Evolutionary conservation across 2,888 invertebrate genomes (phyloP).

Genomic region (Hydriomena furcata): DNA sequence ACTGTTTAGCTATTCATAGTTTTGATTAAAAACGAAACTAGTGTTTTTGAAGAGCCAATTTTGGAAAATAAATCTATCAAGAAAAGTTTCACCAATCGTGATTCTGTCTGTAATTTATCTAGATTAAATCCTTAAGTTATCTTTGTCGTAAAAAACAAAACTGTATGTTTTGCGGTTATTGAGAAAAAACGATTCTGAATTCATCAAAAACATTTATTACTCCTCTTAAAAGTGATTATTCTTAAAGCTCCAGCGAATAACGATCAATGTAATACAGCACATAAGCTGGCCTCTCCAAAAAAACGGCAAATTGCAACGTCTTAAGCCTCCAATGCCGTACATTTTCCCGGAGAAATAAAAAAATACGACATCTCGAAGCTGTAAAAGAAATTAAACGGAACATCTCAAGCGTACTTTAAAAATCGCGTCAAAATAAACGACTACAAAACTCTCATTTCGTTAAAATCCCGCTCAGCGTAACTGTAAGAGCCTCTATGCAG

Average conservation of each 20-base stretch:
- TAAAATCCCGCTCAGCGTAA: slow-evolving; percentile 25
- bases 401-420: slow-evolving; percentile 26
- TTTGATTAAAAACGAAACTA: too few relatives aligned
- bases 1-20: too few relatives aligned
- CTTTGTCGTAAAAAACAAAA: too few relatives aligned
- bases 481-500: slow-evolving; percentile 18
- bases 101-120: too few relatives aligned
- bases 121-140: too few relatives aligned
- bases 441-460: slow-evolving; percentile 23
- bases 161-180: too few relatives aligned
- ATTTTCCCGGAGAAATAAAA: slow-evolving; percentile 16
- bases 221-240: too few relatives aligned
- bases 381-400: slow-evolving; percentile 29
- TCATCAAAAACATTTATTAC: too few relatives aligned
- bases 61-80: too few relatives aligned
- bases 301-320: slow-evolving; percentile 18
- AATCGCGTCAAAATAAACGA: slow-evolving; percentile 27
- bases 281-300: slow-evolving; percentile 2
- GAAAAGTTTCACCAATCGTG: too few relatives aligned
- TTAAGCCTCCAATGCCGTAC: slow-evolving; percentile 4
- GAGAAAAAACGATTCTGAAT: too few relatives aligned
- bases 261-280: slow-evolving; percentile 5
- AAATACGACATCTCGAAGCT: slow-evolving; percentile 23
- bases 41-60: too few relatives aligned
- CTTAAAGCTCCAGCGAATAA: slow-evolving; percentile 11